These are phyloP conservation scores for Apus apus DNA, from an alignment of 2,113 vertebrate species.

Conservation along the genomic window DNA sequence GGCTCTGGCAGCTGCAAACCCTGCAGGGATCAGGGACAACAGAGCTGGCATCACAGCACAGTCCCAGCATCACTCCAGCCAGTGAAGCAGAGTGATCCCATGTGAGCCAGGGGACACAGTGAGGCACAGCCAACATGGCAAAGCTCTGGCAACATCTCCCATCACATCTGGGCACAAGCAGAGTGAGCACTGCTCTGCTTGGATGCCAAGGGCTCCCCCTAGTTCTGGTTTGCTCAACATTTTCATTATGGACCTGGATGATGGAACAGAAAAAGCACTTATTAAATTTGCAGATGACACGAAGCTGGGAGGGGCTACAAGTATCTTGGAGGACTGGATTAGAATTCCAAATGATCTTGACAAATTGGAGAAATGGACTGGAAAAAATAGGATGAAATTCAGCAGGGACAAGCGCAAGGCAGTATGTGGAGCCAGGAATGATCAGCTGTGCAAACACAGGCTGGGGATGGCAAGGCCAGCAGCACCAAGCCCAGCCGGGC, in stretches of 20 bases:
- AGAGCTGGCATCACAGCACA: rapidly evolving
- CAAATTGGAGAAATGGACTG: conserved; percentile 72
- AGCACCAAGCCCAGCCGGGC: neutral
- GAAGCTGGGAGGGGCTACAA: conserved; percentile 65
- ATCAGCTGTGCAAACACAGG: conserved; percentile 49
- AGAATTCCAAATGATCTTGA: conserved; percentile 68
- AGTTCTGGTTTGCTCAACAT: conserved; percentile 28
- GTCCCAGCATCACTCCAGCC: neutral
- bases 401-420: conserved; percentile 45
- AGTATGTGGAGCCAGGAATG: neutral
- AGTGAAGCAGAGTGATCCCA: neutral
- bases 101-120: rapidly evolving
- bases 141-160: neutral
- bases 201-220: neutral
- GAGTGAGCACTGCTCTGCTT: rapidly evolving
- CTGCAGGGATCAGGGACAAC: rapidly evolving
- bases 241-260: conserved; percentile 56
- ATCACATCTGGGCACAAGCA: neutral
- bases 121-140: neutral
- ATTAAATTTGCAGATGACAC: conserved; percentile 72
- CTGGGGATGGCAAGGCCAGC: neutral
- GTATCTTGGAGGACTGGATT: conserved; percentile 63
- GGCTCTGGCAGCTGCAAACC: rapidly evolving
- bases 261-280: conserved; percentile 56
- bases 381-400: conserved; percentile 69